phyloP scores from a whole-genome alignment of 2,113 vertebrate species.

The Petroica traversi region DNA sequence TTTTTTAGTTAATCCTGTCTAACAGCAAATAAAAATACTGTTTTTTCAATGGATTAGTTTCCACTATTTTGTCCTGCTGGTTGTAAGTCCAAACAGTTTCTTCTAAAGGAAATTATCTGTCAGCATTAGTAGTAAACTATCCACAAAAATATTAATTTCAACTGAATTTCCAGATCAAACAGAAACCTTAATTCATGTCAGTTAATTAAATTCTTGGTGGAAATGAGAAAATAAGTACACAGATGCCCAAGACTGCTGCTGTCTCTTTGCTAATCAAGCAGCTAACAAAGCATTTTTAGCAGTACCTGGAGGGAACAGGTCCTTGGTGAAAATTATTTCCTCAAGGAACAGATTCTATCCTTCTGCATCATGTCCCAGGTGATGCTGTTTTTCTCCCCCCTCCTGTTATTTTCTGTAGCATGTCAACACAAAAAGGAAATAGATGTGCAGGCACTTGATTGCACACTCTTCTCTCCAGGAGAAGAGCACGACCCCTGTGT shows the following conservation, averaged over 20 bases:
- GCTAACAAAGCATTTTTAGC: not conserved
- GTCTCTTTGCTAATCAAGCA: constrained; percentile 4
- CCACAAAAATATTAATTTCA: constrained; percentile 29
- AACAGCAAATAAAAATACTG: not conserved
- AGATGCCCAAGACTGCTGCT: not conserved
- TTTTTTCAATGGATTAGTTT: not conserved
- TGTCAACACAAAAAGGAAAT: not conserved
- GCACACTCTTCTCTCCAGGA: not conserved
- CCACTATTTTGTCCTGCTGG: not conserved
- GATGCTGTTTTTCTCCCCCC: not conserved
- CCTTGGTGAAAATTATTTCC: not conserved
- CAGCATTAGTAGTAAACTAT: not conserved
- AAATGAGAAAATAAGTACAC: constrained; percentile 35
- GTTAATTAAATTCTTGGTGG: constrained; percentile 47
- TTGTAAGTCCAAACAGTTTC: not conserved
- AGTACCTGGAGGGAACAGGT: not conserved
- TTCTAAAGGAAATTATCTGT: not conserved
- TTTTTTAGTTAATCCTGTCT: not conserved
- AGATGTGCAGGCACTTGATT: not conserved
- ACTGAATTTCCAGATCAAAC: constrained; percentile 41
- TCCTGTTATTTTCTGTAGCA: not conserved
- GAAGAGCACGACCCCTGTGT: rapidly evolving
- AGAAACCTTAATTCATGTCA: constrained; percentile 49
- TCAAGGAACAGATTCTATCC: not conserved
- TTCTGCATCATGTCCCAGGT: not conserved